Evolutionary conservation across 1,140 invertebrate genomes (phyloP).

Genomic region (Hestina assimilis): DNA sequence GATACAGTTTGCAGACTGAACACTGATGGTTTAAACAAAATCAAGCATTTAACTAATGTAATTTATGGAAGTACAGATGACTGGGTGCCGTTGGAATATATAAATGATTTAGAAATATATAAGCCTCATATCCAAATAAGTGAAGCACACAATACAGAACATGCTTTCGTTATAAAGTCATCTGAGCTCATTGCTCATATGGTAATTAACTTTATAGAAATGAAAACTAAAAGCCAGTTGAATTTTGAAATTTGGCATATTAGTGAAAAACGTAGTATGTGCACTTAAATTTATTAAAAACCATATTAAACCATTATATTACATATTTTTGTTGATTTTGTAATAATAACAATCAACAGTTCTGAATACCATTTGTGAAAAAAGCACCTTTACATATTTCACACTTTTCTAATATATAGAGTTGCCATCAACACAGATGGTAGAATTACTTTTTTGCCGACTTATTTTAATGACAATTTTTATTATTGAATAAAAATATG

Average conservation of each 20-base stretch:
- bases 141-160: slow-evolving; percentile 40
- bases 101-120: slow-evolving; percentile 47
- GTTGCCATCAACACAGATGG: slow-evolving; percentile 15
- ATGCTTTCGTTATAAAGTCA: slow-evolving; percentile 65
- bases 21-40: slow-evolving; percentile 39
- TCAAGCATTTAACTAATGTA: slow-evolving; percentile 53
- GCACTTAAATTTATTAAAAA: slow-evolving; percentile 36
- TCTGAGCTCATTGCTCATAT: slow-evolving; percentile 54
- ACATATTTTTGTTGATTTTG: slow-evolving; percentile 17
- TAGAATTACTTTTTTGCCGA: neutral
- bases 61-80: slow-evolving; percentile 52
- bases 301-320: slow-evolving; percentile 25
- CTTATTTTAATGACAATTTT: neutral
- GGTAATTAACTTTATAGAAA: slow-evolving; percentile 47
- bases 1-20: slow-evolving; percentile 52
- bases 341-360: slow-evolving; percentile 19
- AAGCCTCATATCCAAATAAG: slow-evolving; percentile 46
- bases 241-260: neutral
- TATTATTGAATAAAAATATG: neutral
- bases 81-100: slow-evolving; percentile 57
- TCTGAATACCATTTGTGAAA: slow-evolving; percentile 21
- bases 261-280: slow-evolving; percentile 24
- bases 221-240: slow-evolving; percentile 4
- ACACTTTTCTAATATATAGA: slow-evolving; percentile 2
- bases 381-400: slow-evolving; percentile 24